phyloP scores from a whole-genome alignment of 2,113 vertebrate species.

The Gopherus flavomarginatus region DNA sequence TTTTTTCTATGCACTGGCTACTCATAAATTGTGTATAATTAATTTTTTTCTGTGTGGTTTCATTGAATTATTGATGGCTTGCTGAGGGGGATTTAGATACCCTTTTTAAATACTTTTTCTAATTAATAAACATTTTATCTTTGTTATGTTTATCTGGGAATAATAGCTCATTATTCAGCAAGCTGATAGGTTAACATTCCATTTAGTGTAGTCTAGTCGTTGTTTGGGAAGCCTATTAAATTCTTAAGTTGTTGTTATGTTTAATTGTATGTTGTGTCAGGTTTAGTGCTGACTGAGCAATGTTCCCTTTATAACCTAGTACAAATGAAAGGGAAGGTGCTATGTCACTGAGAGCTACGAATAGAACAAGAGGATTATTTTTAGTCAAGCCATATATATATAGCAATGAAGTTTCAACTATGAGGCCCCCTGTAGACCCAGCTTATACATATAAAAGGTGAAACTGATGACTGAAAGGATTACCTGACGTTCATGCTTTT shows the following conservation, averaged over 20 bases:
- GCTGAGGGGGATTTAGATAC: background rate
- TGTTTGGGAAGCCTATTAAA: constrained; percentile 70
- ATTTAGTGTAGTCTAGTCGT: background rate
- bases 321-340: constrained; percentile 68
- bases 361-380: constrained; percentile 67
- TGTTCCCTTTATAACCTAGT: constrained; percentile 56
- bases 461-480: constrained; percentile 30
- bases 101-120: constrained; percentile 10
- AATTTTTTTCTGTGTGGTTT: background rate
- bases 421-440: constrained; percentile 31
- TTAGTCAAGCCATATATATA: constrained; percentile 53
- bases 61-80: background rate
- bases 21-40: background rate
- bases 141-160: background rate
- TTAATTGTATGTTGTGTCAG: constrained; percentile 49
- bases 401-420: constrained; percentile 31
- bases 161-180: constrained; percentile 13
- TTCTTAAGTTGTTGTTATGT: constrained; percentile 40
- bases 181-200: background rate
- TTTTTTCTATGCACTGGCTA: background rate
- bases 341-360: constrained; percentile 34
- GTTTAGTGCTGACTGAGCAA: constrained; percentile 1
- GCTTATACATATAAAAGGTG: constrained; percentile 14
- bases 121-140: background rate
- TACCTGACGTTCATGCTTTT: constrained; percentile 3